These are phyloP conservation scores for Anastrepha ludens DNA, from an alignment of 1,140 invertebrate genomes.

Conservation along the genomic window DNA sequence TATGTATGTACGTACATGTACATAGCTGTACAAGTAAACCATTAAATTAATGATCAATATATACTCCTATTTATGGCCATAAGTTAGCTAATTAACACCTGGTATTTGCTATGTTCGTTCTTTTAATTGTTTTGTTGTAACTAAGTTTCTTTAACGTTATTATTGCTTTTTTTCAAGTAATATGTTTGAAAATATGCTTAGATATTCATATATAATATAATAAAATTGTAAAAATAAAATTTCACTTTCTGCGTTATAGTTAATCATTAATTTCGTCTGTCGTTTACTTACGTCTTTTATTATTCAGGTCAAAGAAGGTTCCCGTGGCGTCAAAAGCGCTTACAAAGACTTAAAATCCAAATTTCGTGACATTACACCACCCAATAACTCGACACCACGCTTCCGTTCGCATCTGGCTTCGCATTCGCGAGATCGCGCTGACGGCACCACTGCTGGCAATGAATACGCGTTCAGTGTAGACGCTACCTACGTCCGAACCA, in stretches of 20 bases:
- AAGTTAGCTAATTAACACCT: not conserved
- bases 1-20: conserved; percentile 12
- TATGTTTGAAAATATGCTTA: conserved; percentile 4
- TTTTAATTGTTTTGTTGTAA: conserved; percentile 11
- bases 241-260: too few relatives aligned
- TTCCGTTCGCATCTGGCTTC: conserved; percentile 69
- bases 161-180: not conserved
- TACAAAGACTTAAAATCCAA: conserved; percentile 84
- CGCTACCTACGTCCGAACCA: conserved; percentile 69
- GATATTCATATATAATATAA: too few relatives aligned
- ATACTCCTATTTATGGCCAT: too few relatives aligned
- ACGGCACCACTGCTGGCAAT: conserved; percentile 72
- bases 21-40: not conserved
- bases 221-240: too few relatives aligned
- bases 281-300: conserved; percentile 9
- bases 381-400: conserved; percentile 62
- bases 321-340: conserved; percentile 83
- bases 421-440: conserved; percentile 72
- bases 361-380: conserved; percentile 75
- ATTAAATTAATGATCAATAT: not conserved
- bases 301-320: conserved; percentile 83
- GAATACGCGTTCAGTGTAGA: conserved; percentile 68
- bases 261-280: too few relatives aligned
- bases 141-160: not conserved
- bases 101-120: not conserved